phyloP scores from a whole-genome alignment of 1,140 invertebrate genomes.

The Eumaeus atala region DNA sequence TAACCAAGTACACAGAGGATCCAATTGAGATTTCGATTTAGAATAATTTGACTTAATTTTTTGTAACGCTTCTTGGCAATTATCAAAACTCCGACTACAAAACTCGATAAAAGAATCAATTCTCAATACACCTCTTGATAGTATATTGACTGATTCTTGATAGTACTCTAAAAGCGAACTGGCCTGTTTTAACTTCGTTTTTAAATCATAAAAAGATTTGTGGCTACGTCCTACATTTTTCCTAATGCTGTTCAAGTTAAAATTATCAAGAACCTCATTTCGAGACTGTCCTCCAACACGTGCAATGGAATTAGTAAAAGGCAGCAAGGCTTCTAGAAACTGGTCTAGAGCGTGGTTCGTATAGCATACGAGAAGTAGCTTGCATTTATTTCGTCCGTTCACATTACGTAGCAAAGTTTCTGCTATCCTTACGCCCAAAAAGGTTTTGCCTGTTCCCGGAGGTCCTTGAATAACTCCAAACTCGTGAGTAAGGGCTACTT shows the following conservation, averaged over 20 bases:
- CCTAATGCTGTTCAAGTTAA: conserved; percentile 61
- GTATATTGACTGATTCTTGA: too few relatives aligned
- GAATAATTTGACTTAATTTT: too few relatives aligned
- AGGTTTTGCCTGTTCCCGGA: conserved; percentile 89
- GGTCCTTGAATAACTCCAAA: conserved; percentile 86
- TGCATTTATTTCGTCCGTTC: conserved; percentile 34
- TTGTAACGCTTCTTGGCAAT: too few relatives aligned
- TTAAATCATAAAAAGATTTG: conserved; percentile 27
- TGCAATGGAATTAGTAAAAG: conserved; percentile 76
- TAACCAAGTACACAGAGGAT: conserved; percentile 42
- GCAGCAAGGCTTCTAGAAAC: conserved; percentile 84
- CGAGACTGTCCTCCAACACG: conserved; percentile 84
- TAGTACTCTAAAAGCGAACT: conserved; percentile 1
- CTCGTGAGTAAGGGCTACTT: conserved; percentile 76
- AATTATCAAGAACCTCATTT: conserved; percentile 73
- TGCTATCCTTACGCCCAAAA: conserved; percentile 80
- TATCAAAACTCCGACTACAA: too few relatives aligned
- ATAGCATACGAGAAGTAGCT: conserved; percentile 87
- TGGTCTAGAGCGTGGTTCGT: conserved; percentile 94
- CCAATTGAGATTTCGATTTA: conserved; percentile 3
- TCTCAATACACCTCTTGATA: too few relatives aligned
- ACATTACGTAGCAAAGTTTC: conserved; percentile 76
- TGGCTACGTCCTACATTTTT: conserved; percentile 5
- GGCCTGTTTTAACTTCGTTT: conserved; percentile 19
- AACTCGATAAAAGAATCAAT: too few relatives aligned